These are phyloP conservation scores for Melitaea cinxia DNA, from an alignment of 1,140 invertebrate species.

Conservation along the genomic window DNA sequence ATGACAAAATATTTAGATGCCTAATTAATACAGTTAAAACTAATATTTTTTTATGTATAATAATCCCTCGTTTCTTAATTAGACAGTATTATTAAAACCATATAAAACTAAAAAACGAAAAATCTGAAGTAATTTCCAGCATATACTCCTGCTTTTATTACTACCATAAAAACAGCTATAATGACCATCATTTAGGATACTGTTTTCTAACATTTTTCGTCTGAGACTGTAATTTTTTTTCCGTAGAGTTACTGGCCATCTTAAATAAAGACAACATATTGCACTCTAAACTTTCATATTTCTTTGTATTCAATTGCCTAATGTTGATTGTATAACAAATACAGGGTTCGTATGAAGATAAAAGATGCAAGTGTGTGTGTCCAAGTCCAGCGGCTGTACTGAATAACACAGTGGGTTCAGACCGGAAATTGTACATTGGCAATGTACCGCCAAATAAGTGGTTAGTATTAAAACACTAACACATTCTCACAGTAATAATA, in stretches of 20 bases:
- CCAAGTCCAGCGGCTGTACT: slow-evolving; percentile 88
- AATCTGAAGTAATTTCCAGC: too few species aligned
- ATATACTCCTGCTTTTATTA: too few species aligned
- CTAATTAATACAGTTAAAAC: background rate
- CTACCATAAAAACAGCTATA: too few species aligned
- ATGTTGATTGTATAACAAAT: slow-evolving; percentile 14
- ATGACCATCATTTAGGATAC: too few species aligned
- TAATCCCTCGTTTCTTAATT: background rate
- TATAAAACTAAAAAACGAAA: too few species aligned
- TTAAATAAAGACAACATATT: too few species aligned
- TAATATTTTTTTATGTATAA: background rate
- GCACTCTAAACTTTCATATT: too few species aligned
- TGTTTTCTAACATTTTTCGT: too few species aligned
- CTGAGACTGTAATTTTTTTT: too few species aligned
- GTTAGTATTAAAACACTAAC: slow-evolving; percentile 66
- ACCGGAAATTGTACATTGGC: slow-evolving; percentile 87
- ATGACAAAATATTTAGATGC: background rate
- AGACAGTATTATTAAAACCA: too few species aligned
- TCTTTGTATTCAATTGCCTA: background rate
- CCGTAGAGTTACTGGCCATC: too few species aligned
- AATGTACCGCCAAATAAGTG: slow-evolving; percentile 91
- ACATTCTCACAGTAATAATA: too few species aligned
- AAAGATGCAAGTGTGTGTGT: slow-evolving; percentile 94
- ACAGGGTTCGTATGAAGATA: slow-evolving; percentile 87
- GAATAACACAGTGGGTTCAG: slow-evolving; percentile 83